Conservation (phyloP, 2,797 vertebrate species). For the Tauraco hartlaubi region DNA sequence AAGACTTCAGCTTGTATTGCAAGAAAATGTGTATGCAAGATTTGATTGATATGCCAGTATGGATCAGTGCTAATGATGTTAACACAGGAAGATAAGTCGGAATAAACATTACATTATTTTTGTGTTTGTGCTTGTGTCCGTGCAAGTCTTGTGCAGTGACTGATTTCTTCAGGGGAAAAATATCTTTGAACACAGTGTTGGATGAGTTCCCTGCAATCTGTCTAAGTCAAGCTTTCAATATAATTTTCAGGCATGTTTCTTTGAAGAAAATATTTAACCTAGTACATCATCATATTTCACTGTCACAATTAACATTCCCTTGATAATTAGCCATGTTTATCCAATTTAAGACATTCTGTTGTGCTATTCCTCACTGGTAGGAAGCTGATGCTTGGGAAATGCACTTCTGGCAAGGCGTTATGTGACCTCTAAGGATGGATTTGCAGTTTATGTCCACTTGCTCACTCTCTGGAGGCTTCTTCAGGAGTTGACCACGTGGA, state of each 20-base stretch:
- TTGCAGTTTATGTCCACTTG: not conserved
- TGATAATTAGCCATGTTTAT: constrained; percentile 47
- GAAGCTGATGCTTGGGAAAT: constrained; percentile 6
- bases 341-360: not conserved
- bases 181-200: constrained; percentile 10
- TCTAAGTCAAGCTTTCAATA: constrained; percentile 40
- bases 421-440: not conserved
- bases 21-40: not conserved
- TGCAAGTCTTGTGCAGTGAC: not conserved
- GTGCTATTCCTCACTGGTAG: not conserved
- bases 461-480: not conserved
- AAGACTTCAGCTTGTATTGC: not conserved
- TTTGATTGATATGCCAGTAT: not conserved
- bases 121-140: not conserved
- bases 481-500: not conserved
- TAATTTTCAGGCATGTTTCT: constrained; percentile 34
- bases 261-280: constrained; percentile 55
- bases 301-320: constrained; percentile 42
- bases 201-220: constrained; percentile 45
- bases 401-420: not conserved
- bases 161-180: constrained; percentile 47
- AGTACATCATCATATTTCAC: constrained; percentile 32
- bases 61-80: not conserved
- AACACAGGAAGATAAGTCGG: not conserved
- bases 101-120: not conserved